Evolutionary conservation across 2,797 vertebrate species (phyloP).

Genomic region (Percopsis omiscomaycus): DNA sequence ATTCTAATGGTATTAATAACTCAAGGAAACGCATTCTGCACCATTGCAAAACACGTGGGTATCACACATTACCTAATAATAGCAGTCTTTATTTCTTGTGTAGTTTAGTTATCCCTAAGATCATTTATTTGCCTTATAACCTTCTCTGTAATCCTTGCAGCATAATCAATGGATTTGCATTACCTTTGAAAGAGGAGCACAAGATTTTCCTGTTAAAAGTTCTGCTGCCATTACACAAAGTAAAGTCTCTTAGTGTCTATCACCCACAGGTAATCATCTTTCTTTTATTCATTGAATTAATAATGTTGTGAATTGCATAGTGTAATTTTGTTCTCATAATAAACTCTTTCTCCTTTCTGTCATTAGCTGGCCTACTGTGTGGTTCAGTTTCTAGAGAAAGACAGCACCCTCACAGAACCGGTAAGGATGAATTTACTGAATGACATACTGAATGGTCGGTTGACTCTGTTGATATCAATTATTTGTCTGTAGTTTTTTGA

Average conservation of each 20-base stretch:
- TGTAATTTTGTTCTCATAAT: not conserved
- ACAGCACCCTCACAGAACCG: slow-evolving; percentile 98
- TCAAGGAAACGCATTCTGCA: too few species aligned
- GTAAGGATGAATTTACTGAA: slow-evolving; percentile 72
- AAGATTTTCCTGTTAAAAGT: slow-evolving; percentile 98
- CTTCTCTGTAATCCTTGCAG: slow-evolving; percentile 64
- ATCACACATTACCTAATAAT: too few species aligned
- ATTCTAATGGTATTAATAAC: not conserved
- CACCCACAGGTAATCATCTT: slow-evolving; percentile 88
- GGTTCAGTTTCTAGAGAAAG: slow-evolving; percentile 98
- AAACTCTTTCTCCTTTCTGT: not conserved
- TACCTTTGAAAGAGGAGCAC: slow-evolving; percentile 99
- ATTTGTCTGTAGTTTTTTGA: too few species aligned
- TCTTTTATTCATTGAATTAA: not conserved
- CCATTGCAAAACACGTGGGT: too few species aligned
- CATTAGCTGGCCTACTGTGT: slow-evolving; percentile 97
- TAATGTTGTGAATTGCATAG: not conserved
- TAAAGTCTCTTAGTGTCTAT: slow-evolving; percentile 98
- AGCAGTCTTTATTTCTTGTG: too few species aligned
- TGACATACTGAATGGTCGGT: too few species aligned
- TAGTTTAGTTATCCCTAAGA: not conserved
- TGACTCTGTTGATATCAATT: too few species aligned
- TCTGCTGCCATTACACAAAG: slow-evolving; percentile 97
- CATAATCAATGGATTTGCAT: slow-evolving; percentile 99
- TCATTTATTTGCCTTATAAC: not conserved